Conservation (phyloP, 2,797 vertebrate genomes). For the Masticophis lateralis region DNA sequence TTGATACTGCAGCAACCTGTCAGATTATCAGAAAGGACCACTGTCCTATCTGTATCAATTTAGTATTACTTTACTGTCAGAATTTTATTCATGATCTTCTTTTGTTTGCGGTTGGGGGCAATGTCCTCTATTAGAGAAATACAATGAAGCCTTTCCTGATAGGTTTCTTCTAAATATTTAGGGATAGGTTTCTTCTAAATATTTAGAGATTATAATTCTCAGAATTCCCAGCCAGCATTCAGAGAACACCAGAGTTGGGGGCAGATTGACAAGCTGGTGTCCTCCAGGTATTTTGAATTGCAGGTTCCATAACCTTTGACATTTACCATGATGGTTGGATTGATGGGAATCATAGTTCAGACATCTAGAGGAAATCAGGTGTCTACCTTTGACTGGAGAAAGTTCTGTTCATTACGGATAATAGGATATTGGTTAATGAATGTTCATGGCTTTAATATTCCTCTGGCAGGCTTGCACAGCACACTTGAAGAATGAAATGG, state of each 20-base stretch:
- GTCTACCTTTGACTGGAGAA: background rate
- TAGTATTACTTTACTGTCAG: background rate
- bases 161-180: background rate
- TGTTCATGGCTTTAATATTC: background rate
- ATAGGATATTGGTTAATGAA: background rate
- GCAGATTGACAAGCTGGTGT: background rate
- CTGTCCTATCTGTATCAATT: background rate
- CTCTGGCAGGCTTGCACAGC: background rate
- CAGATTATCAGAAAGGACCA: background rate
- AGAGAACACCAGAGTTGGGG: background rate
- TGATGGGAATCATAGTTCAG: background rate
- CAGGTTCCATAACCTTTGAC: background rate
- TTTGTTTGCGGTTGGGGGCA: background rate
- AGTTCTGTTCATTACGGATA: background rate
- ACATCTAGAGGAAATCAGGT: background rate
- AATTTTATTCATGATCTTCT: background rate
- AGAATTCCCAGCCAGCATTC: background rate
- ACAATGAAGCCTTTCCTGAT: background rate
- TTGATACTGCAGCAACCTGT: background rate
- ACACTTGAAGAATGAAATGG: background rate
- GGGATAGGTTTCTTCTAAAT: background rate
- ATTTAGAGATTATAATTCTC: background rate
- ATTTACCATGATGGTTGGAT: background rate
- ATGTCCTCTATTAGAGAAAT: background rate
- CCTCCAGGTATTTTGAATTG: background rate